These are phyloP conservation scores for Neolamprologus hecqui DNA, from an alignment of 2,113 vertebrate genomes.

Conservation along the genomic window DNA sequence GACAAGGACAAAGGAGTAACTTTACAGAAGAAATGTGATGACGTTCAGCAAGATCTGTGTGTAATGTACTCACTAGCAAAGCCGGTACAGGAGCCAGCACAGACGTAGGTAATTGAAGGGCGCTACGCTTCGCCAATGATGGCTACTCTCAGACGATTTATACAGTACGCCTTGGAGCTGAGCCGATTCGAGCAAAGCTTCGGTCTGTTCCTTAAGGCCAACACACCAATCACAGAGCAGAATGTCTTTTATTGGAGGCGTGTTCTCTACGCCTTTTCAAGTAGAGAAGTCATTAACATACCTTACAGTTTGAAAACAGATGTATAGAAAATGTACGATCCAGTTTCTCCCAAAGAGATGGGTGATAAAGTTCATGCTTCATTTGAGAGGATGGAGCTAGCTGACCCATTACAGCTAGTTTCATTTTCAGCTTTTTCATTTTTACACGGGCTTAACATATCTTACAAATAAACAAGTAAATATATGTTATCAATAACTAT, in stretches of 20 bases:
- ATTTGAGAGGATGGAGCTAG: background rate
- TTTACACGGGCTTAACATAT: background rate
- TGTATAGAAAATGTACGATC: background rate
- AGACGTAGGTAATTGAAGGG: background rate
- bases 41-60: slow-evolving; percentile 1
- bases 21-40: slow-evolving; percentile 17
- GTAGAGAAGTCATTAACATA: background rate
- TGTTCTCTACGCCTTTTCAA: background rate
- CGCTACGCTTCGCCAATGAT: background rate
- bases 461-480: background rate
- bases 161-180: background rate
- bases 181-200: background rate
- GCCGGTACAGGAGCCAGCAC: background rate
- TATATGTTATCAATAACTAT: background rate
- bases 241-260: background rate
- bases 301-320: background rate
- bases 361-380: background rate
- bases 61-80: slow-evolving; percentile 1
- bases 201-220: background rate
- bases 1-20: slow-evolving; percentile 26
- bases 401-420: background rate
- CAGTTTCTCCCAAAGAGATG: background rate
- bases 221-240: background rate
- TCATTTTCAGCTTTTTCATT: background rate
- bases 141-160: background rate